Conservation (phyloP, 1,140 invertebrate genomes). For the Trachelipus rathkii region DNA sequence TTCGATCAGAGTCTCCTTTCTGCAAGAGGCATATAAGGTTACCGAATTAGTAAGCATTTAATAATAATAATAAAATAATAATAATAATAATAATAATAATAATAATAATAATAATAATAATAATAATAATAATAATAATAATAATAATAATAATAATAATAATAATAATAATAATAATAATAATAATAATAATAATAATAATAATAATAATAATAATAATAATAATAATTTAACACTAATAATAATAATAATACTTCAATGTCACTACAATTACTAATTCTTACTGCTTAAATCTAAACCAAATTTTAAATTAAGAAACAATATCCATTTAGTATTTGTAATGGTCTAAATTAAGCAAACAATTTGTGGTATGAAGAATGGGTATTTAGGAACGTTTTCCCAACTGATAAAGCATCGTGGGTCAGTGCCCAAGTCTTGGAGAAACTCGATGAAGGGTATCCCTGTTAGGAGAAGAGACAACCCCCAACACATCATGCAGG, state of each 20-base stretch:
- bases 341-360: conserved; percentile 27
- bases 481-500: conserved; percentile 47
- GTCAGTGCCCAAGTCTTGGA: conserved; percentile 39
- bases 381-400: conserved; percentile 26
- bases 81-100: background rate
- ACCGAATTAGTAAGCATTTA: background rate
- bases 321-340: too few species aligned
- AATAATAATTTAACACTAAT: too few species aligned
- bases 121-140: conserved; percentile 1
- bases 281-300: too few species aligned
- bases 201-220: too few species aligned
- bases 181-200: too few species aligned
- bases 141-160: too few species aligned
- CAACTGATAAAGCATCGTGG: conserved; percentile 43
- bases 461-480: conserved; percentile 35
- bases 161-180: too few species aligned
- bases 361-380: conserved; percentile 34
- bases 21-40: background rate
- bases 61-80: background rate
- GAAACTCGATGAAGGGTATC: conserved; percentile 25
- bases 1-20: conserved; percentile 33
- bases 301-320: too few species aligned
- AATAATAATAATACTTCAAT: too few species aligned
- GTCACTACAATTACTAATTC: too few species aligned
- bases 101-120: background rate